A percentile compares a stretch with the other conserved stretches of the same genome.
These are phyloP conservation scores for Tricholauxania praeusta DNA, from an alignment of 2,888 invertebrate genomes.

Conservation along the genomic window DNA sequence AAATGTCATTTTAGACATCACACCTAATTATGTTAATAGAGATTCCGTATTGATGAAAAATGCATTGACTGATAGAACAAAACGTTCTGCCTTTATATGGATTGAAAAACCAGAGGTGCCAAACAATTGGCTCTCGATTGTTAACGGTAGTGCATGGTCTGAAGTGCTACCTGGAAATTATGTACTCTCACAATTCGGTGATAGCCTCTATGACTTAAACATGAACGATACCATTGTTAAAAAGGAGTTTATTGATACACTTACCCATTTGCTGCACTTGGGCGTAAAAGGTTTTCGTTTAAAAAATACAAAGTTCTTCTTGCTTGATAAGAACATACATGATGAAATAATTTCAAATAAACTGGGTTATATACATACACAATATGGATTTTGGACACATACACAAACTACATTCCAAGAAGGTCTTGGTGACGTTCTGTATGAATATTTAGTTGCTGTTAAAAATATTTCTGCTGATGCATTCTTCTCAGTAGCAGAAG, in stretches of 20 bases:
- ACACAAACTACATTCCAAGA: conserved; percentile 75
- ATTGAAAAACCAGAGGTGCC: conserved; percentile 69
- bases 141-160: conserved; percentile 62
- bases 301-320: conserved; percentile 74
- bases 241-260: conserved; percentile 74
- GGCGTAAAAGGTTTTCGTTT: conserved; percentile 87
- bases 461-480: conserved; percentile 71
- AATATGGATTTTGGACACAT: conserved; percentile 77
- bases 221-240: conserved; percentile 78
- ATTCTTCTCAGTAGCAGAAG: conserved; percentile 65
- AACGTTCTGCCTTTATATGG: conserved; percentile 86
- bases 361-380: conserved; percentile 66
- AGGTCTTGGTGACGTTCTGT: conserved; percentile 71
- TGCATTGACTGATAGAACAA: conserved; percentile 74
- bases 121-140: conserved; percentile 78
- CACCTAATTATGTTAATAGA: conserved; percentile 78
- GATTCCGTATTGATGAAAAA: conserved; percentile 79
- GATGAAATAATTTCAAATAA: conserved; percentile 58
- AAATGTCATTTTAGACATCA: conserved; percentile 80
- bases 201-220: conserved; percentile 83
- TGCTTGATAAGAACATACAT: conserved; percentile 70
- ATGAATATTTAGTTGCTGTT: conserved; percentile 75
- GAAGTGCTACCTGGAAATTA: conserved; percentile 66
- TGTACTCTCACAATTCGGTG: conserved; percentile 82
- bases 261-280: conserved; percentile 78